A percentile compares a stretch with the other conserved stretches of the same genome.
These are phyloP conservation scores for Aphodius granarius DNA, from an alignment of 2,888 invertebrate genomes.

Conservation along the genomic window DNA sequence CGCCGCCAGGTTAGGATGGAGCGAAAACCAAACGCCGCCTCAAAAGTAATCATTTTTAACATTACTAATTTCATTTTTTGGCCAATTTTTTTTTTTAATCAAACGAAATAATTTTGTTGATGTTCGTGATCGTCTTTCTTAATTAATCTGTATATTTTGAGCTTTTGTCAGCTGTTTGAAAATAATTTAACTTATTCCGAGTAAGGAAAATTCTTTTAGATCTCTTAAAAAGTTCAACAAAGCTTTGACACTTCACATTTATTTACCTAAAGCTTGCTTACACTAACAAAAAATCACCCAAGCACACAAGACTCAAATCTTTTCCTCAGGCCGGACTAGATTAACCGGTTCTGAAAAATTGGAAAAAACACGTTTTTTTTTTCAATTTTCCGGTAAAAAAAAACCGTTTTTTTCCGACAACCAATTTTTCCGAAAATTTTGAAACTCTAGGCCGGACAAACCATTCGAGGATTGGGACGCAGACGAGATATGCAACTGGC, in stretches of 20 bases:
- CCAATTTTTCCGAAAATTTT: too few relatives aligned
- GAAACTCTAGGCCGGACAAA: conserved; percentile 66
- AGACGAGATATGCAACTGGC: conserved; percentile 80
- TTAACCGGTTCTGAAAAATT: not conserved
- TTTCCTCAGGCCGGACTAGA: not conserved
- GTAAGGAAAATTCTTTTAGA: too few relatives aligned
- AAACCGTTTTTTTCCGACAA: too few relatives aligned
- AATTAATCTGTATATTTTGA: not conserved
- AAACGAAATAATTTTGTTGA: not conserved
- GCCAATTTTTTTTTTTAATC: not conserved
- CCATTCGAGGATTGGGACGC: conserved; percentile 82
- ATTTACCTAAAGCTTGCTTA: too few relatives aligned
- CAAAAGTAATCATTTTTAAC: conserved; percentile 41
- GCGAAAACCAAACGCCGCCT: conserved; percentile 47
- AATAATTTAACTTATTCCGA: too few relatives aligned
- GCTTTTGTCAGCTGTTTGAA: too few relatives aligned
- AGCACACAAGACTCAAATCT: not conserved
- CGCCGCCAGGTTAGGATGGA: conserved; percentile 69
- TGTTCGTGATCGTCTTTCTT: not conserved
- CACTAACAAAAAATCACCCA: not conserved
- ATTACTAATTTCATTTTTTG: conserved; percentile 2
- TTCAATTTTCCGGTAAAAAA: too few relatives aligned
- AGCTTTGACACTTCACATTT: too few relatives aligned
- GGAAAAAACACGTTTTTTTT: too few relatives aligned
- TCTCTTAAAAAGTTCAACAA: too few relatives aligned